Evolutionary conservation across 2,797 vertebrate genomes (phyloP), one percentile per base, ranked within the genome.

Genomic region (Cirrhinus mrigala): DNA sequence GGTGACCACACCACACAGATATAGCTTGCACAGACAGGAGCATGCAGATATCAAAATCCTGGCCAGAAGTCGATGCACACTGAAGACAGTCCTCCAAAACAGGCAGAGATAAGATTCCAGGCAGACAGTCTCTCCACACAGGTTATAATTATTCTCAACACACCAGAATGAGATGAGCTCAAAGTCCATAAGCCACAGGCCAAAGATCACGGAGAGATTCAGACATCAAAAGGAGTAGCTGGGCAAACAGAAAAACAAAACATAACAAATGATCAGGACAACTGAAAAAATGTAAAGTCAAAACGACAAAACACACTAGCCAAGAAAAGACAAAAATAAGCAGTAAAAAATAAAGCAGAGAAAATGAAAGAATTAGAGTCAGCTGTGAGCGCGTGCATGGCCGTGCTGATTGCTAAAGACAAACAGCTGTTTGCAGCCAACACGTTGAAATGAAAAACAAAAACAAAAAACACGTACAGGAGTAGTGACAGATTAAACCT

Each of bases 381-480:
- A 11, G 3, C 18, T 11, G 4, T 12, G 0, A 40, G 33, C 4
- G 0, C 1, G 1, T 69, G 18, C 18, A 69, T 1, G 0, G 4
- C 18, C 0, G 0, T 1, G 0, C 20, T 22, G 9, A 69, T 22
- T 20, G 18, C 16, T 10, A 37, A 68, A 9, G 33, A 20, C 1
- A 9, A 68, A 20, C 64, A 68, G 4, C 1, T 37, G 64, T 3
- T 4, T 20, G 29, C 0, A 0, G 29, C 33, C 3, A 0, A 68
- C 64, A 68, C 7, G 7, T 18, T 1, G 9, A 22, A 69, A 22
- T 22, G 1, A 12, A 12, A 68, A 20, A 66, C 24, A 27, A 64
- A 64, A 14, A 69, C 11, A 62, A 62, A 62, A 12, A 33, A 22
- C 8, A 37, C 0, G 1, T 40, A 9, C 1, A 68, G 18, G 18